phyloP scores from a whole-genome alignment of 2,888 invertebrate species.

The Scaptomyza polygonia region DNA sequence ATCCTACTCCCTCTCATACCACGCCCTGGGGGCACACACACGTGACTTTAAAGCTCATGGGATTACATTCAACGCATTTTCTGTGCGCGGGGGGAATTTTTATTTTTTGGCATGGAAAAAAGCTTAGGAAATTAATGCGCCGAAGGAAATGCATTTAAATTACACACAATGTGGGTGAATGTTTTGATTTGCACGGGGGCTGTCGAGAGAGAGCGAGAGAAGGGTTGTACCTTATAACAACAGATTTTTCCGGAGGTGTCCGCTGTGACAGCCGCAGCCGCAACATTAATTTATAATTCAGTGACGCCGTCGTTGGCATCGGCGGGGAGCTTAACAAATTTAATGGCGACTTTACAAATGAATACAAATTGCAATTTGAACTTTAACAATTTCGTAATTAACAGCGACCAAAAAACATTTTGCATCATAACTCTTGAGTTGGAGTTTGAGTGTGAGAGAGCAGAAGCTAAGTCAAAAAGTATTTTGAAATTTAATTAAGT shows the following conservation, averaged over 20 bases:
- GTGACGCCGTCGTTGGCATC: slow-evolving; percentile 27
- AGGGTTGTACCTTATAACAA: not conserved
- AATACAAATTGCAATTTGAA: slow-evolving; percentile 79
- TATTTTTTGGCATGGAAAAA: slow-evolving; percentile 65
- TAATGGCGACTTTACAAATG: slow-evolving; percentile 72
- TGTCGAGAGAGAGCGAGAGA: not conserved
- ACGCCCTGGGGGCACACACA: slow-evolving; percentile 50
- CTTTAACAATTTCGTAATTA: slow-evolving; percentile 78
- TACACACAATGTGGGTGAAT: slow-evolving; percentile 61
- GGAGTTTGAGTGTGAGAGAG: too few species aligned
- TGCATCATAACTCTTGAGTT: slow-evolving; percentile 71
- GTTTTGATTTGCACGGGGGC: slow-evolving; percentile 13
- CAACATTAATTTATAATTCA: slow-evolving; percentile 75
- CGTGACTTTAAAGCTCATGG: slow-evolving; percentile 80
- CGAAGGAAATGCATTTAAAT: slow-evolving; percentile 81
- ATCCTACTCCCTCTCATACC: not conserved
- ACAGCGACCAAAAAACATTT: slow-evolving; percentile 63
- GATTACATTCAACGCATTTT: slow-evolving; percentile 76
- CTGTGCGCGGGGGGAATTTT: slow-evolving; percentile 66
- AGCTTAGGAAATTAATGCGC: slow-evolving; percentile 83
- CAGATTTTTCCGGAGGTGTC: slow-evolving; percentile 61
- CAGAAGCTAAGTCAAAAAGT: slow-evolving; percentile 51
- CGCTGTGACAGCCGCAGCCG: slow-evolving; percentile 55
- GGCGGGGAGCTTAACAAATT: slow-evolving; percentile 53
- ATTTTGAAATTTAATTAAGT: slow-evolving; percentile 80